Evolutionary conservation across 2,797 vertebrate species (phyloP), one percentile per base, ranked within the genome.

Genomic region (Semotilus atromaculatus): DNA sequence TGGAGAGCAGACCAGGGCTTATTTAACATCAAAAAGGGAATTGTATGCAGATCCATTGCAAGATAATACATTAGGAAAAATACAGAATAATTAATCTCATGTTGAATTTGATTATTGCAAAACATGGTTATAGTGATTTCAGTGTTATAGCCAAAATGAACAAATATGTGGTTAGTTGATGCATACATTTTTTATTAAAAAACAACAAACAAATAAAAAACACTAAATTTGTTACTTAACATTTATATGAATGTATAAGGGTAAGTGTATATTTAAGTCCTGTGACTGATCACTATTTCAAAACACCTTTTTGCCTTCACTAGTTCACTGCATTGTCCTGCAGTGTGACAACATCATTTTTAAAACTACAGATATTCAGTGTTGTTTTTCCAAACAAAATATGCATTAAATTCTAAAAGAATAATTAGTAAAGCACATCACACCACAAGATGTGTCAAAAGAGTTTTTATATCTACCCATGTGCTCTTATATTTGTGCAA

Each of bases 21-120:
- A 6, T 26, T 64, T 80, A 70, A 8, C 48, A 70, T 55, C 43
- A 74, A 43, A 82, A 74, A 62, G 43, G 38, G 60, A 82, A 66
- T 19, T 66, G 29, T 18, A 60, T 21, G 71, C 40, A 74, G 55
- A 82, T 62, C 55, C 18, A 45, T 21, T 38, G 36, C 51, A 40
- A 19, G 6, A 34, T 31, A 80, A 82, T 62, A 62, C 34, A 62
- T 43, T 18, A 73, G 8, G 8, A n/a, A 75, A 75, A 23, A 55
- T 16, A 40, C 21, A 64, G 8, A 51, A 36, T 74, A 51, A 66
- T 73, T 73, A 3, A 73, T 21, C 53, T 4, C 31, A 70, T 82
- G 53, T 60, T 64, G 29, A 82, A 62, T 19, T 62, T 62, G 6
- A 60, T 36, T 68, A 40, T 31, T 43, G 26, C 19, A 23, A 58